phyloP scores from a whole-genome alignment of 2,797 vertebrate genomes.

The Lacerta viridis region DNA sequence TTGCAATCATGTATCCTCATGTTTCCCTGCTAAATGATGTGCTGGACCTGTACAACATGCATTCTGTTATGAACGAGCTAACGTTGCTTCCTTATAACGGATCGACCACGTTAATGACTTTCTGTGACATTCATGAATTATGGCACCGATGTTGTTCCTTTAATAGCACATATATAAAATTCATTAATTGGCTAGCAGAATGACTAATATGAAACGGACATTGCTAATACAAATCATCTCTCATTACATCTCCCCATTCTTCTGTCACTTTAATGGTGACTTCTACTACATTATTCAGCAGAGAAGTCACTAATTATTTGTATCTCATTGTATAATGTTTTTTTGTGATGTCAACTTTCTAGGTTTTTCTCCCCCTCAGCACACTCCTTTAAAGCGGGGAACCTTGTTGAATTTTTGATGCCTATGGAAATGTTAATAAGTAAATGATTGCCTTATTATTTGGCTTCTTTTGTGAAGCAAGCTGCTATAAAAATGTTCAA shows the following conservation, averaged over 20 bases:
- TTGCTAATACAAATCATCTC: slow-evolving; percentile 49
- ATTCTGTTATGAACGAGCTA: slow-evolving; percentile 37
- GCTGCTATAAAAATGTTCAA: slow-evolving; percentile 50
- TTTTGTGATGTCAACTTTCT: slow-evolving; percentile 53
- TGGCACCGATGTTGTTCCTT: slow-evolving; percentile 40
- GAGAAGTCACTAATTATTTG: slow-evolving; percentile 63
- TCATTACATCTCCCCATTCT: slow-evolving; percentile 39
- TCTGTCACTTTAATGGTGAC: slow-evolving; percentile 45
- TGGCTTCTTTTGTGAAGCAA: slow-evolving; percentile 53
- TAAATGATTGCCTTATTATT: slow-evolving; percentile 53
- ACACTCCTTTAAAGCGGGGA: slow-evolving; percentile 31
- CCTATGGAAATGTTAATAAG: slow-evolving; percentile 57
- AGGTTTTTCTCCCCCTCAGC: slow-evolving; percentile 38
- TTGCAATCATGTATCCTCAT: slow-evolving; percentile 18
- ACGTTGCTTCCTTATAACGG: slow-evolving; percentile 44
- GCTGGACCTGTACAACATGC: slow-evolving; percentile 30
- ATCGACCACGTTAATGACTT: slow-evolving; percentile 45
- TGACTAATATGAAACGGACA: slow-evolving; percentile 49
- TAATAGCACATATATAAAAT: slow-evolving; percentile 57
- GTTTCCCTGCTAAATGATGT: slow-evolving; percentile 1
- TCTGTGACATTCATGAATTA: slow-evolving; percentile 43
- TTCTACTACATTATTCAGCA: slow-evolving; percentile 52
- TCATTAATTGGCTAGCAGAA: slow-evolving; percentile 37
- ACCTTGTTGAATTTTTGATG: slow-evolving; percentile 54
- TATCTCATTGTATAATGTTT: slow-evolving; percentile 50